Base-by-base conservation (phyloP, 64 coral and sea anemone genomes). In the Stichodactyla helianthus region DNA sequence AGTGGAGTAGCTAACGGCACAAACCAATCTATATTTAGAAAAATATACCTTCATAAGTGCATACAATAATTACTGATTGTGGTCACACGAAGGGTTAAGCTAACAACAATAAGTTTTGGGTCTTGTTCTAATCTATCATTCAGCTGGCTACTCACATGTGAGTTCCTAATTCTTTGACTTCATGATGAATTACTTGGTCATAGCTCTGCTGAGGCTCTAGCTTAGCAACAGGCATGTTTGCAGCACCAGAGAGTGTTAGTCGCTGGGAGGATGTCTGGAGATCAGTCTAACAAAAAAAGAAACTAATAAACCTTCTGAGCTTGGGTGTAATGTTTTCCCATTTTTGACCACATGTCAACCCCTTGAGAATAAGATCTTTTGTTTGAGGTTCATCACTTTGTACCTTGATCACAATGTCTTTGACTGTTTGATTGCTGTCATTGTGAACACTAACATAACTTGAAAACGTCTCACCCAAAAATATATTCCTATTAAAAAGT, bases 401-500 rank as follows among this genome's bases (percentile, higher is more conserved):
- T 53, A 98, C 95, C 89, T 98, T 98, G 53, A 98, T 98, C 18
- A 98, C 89, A 82, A 98, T 94, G 56, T 98, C 95, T 87, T 98
- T 98, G 35, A 89, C 92, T 71, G 87, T 82, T 50, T 94, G 92
- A 57, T 93, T 94, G 77, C 92, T 98, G 22, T 98, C 95, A 82
- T 98, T 98, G 61, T 98, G 92, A 85, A 98, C 95, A 94, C 92
- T 94, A 35, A 98, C 92, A 87, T 98, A 98, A 84, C 95, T 98
- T 79, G 95, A 91, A 89, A 98, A 98, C 9, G 93, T 94, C 88
- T 98, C 95, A 85, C 95, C 95, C 50, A 98, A 92, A 67, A 98
- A 98, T 11, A 98, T 98, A 84, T 98, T 98, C 86, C 95, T 98
- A 70, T 89, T 20, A 51, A 82, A 57, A 44, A 27, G 84, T 54